Conservation (phyloP, 2,888 invertebrate genomes). For the Ptychoptera contaminata region DNA sequence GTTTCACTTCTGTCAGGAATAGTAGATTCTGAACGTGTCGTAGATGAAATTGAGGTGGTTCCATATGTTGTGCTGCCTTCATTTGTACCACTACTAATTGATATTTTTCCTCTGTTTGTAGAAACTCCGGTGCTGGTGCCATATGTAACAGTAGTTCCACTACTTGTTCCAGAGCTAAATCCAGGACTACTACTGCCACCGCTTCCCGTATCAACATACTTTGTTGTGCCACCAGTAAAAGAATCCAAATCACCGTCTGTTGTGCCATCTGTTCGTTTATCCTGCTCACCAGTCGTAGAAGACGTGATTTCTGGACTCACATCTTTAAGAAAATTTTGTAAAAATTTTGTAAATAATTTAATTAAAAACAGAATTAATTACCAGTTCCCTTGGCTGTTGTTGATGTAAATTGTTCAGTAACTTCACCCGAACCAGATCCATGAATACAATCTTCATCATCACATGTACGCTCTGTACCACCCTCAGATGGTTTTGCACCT, state of each 20-base stretch:
- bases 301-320: constrained; percentile 4
- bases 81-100: constrained; percentile 5
- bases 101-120: not conserved
- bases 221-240: constrained; percentile 19
- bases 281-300: constrained; percentile 5
- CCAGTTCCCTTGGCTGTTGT: constrained; percentile 38
- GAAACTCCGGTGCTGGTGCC: constrained; percentile 9
- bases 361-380: constrained; percentile 14
- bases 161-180: not conserved
- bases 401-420: constrained; percentile 43
- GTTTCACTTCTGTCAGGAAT: constrained; percentile 26
- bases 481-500: constrained; percentile 16
- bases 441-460: constrained; percentile 79
- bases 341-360: not conserved
- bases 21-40: constrained; percentile 22
- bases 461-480: constrained; percentile 38
- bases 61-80: constrained; percentile 12
- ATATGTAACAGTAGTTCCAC: constrained; percentile 10
- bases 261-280: constrained; percentile 3
- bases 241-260: not conserved
- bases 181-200: constrained; percentile 14
- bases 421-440: constrained; percentile 63
- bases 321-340: constrained; percentile 4
- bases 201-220: constrained; percentile 13
- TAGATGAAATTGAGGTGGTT: constrained; percentile 16